Evolutionary conservation across 2,797 vertebrate species (phyloP), one percentile per base, ranked within the genome.

Genomic region (Furcifer pardalis): DNA sequence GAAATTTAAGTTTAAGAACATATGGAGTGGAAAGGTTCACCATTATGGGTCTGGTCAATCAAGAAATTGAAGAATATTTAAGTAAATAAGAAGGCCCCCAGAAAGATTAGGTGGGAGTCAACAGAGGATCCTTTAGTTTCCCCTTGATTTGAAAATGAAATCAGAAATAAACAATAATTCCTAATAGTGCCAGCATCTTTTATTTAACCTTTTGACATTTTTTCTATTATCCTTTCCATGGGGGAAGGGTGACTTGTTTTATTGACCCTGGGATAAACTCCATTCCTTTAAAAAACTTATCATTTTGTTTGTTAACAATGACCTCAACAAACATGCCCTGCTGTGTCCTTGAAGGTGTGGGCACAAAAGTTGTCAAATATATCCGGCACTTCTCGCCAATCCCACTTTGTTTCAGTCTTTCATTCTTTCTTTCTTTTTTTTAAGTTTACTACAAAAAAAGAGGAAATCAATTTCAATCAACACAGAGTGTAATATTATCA

Each of bases 391-490:
- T 89, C 35, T 46, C 35, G 7, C 21, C 32, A 4, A 88, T 19
- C 60, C 4, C 9, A n/a, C n/a, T 10, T 7, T 7, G 8, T 3
- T 35, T n/a, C n/a, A 49, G 12, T 68, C 32, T 62, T 75, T 25
- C 90, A 89, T 89, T 90, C 86, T 35, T 35, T 42, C 23, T 46
- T 7, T 4, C 15, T 25, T 6, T 15, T 79, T 79, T 73, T 30
- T 32, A 77, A 77, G 74, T 73, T 82, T 62, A 68, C 84, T 63
- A 77, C 66, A 5, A 10, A 32, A 42, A 59, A 46, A 90, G 86
- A 91, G 91, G 97, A 98, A 99, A 99, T 99, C 98, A 98, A 99
- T 99, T 99, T 99, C 98, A 99, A 99, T 99, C 98, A 99, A 97
- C 97, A 96, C 95, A 95, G 97, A 97, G 96, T 96, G 97, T 97